Evolutionary conservation across 2,797 vertebrate genomes (phyloP), one percentile per base, ranked within the genome.

Genomic region (Lagodon rhomboides): DNA sequence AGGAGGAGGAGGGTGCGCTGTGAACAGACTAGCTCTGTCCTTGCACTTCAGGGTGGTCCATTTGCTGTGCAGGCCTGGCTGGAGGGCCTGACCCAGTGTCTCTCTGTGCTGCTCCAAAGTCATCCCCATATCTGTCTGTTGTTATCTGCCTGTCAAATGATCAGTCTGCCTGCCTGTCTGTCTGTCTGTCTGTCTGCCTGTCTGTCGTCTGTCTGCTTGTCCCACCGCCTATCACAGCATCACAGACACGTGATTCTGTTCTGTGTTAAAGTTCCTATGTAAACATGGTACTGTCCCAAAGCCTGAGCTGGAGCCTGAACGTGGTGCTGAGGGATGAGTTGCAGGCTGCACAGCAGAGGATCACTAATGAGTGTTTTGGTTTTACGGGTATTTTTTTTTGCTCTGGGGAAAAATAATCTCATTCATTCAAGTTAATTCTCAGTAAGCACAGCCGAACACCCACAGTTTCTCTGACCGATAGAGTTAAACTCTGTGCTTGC

Each of bases 11-110:
- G 54, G 64, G 30, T 64, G 38, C 20, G 25, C 41, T 75, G 79
- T 53, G 75, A 88, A 85, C 85, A 89, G 85, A 60, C 50, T 62
- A 49, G 20, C 73, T 73, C 72, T 92, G 90, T 85, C 85, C 79
- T 89, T 84, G 76, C 79, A 80, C 83, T 92, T 90, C 87, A 82
- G 62, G 88, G 84, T 82, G 89, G 85, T 90, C 91, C 83, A 79
- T 87, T 90, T 87, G 79, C 71, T 20, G 8, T 13, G 65, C 59
- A 72, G 77, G 73, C 84, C n/a, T n/a, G n/a, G n/a, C n/a, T n/a
- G n/a, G n/a, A n/a, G n/a, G n/a, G n/a, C n/a, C 82, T 73, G 83
- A 75, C 77, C 13, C 64, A 43, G 68, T 75, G 51, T 38, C 61
- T 61, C 38, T 38, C 38, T 38, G 38, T 11, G 20, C 68, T 30